These are phyloP conservation scores for Cygnus olor DNA, from an alignment of 2,797 vertebrate species.

Conservation along the genomic window DNA sequence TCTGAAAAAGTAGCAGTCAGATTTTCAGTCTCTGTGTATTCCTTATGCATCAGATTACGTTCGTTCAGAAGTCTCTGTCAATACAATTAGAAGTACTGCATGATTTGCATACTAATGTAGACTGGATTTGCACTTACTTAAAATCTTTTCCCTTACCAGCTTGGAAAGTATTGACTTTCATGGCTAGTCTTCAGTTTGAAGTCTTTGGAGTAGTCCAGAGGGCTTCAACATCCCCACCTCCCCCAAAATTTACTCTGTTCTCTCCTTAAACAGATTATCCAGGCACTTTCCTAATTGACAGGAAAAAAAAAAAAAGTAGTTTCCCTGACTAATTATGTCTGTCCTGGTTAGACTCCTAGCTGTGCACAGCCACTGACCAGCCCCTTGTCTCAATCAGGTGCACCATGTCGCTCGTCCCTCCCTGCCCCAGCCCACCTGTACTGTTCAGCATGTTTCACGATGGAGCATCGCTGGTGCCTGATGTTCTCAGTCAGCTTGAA, in stretches of 20 bases:
- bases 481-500: accelerated
- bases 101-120: too few species aligned
- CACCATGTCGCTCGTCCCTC: accelerated
- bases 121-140: neutral
- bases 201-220: neutral
- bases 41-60: neutral
- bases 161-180: neutral
- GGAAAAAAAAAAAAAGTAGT: neutral
- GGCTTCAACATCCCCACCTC: neutral
- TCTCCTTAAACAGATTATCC: neutral
- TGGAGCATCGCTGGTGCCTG: neutral
- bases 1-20: neutral
- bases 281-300: accelerated
- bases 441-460: neutral
- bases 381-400: neutral
- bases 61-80: neutral
- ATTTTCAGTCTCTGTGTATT: neutral
- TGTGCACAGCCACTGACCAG: neutral
- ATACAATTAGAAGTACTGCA: neutral
- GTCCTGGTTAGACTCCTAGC: neutral
- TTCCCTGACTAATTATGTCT: neutral
- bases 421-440: neutral
- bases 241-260: neutral
- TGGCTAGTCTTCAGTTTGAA: neutral
- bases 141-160: neutral